Conservation (phyloP, 2,113 vertebrate genomes). For the Seriola rivoliana region DNA sequence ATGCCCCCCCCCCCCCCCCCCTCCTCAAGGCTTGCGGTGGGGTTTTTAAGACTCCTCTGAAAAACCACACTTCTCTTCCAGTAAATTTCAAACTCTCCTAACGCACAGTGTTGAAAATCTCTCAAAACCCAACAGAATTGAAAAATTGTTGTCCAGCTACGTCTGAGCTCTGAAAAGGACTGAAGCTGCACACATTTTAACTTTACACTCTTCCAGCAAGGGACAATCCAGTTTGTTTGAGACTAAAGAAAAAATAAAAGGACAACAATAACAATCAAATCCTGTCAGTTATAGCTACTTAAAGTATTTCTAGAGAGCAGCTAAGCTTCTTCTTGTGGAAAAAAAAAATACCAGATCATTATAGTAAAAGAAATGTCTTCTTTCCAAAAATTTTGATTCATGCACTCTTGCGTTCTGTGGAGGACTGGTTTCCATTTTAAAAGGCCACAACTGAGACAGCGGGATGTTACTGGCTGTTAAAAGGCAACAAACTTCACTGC, state of each 20-base stretch:
- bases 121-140: slow-evolving; percentile 31
- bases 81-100: slow-evolving; percentile 60
- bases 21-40: slow-evolving; percentile 40
- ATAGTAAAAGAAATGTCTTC: background rate
- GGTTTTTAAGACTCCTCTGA: slow-evolving; percentile 49
- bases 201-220: background rate
- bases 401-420: background rate
- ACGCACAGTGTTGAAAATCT: slow-evolving; percentile 48
- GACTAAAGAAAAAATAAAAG: slow-evolving; percentile 1
- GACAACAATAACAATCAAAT: background rate
- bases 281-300: background rate
- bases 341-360: background rate
- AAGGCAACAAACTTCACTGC: slow-evolving; percentile 16
- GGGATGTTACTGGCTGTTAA: slow-evolving; percentile 7
- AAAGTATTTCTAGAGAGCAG: background rate
- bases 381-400: slow-evolving; percentile 24
- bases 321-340: background rate
- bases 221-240: background rate
- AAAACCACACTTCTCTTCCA: slow-evolving; percentile 72
- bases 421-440: slow-evolving; percentile 16
- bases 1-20: slow-evolving; percentile 20
- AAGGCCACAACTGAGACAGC: slow-evolving; percentile 5
- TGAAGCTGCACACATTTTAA: background rate
- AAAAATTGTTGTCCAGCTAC: slow-evolving; percentile 36
- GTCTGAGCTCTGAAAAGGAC: background rate